A percentile compares a stretch with the other conserved stretches of the same genome.
Evolutionary conservation across 2,888 invertebrate species (phyloP).

Genomic region (Abrostola triplasia): DNA sequence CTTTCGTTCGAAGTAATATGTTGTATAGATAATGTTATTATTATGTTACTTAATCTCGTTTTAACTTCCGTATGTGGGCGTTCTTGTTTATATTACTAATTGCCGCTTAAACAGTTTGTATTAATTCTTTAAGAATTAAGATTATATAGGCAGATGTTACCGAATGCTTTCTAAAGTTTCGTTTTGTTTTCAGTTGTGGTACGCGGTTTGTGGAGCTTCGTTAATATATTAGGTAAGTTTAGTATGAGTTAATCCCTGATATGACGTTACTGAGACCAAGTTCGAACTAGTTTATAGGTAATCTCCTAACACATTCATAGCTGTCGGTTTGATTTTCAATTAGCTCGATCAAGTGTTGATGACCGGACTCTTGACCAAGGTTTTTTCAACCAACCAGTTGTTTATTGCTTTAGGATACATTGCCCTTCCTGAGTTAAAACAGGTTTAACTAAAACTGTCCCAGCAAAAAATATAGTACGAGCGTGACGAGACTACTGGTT

Average conservation of each 20-base stretch:
- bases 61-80: conserved; percentile 65
- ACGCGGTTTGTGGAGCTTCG: conserved; percentile 59
- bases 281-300: not conserved
- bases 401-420: conserved; percentile 7
- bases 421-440: conserved; percentile 14
- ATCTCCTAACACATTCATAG: not conserved
- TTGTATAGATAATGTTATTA: conserved; percentile 66
- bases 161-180: conserved; percentile 42
- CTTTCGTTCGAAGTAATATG: conserved; percentile 80
- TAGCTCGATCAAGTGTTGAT: conserved; percentile 3
- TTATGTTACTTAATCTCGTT: conserved; percentile 73
- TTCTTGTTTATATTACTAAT: conserved; percentile 60
- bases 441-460: conserved; percentile 7
- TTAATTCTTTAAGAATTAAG: conserved; percentile 20
- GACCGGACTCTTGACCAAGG: not conserved
- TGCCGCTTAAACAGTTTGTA: conserved; percentile 34
- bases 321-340: conserved; percentile 1
- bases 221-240: conserved; percentile 66
- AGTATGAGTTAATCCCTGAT: not conserved
- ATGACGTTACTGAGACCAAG: too few species aligned
- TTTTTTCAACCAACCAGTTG: not conserved
- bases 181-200: conserved; percentile 66
- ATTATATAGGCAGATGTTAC: not conserved
- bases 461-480: not conserved
- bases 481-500: not conserved